A percentile compares a stretch with the other conserved stretches of the same genome.
phyloP scores from a whole-genome alignment of 2,113 vertebrate genomes.

The Phalacrocorax brasilianus region DNA sequence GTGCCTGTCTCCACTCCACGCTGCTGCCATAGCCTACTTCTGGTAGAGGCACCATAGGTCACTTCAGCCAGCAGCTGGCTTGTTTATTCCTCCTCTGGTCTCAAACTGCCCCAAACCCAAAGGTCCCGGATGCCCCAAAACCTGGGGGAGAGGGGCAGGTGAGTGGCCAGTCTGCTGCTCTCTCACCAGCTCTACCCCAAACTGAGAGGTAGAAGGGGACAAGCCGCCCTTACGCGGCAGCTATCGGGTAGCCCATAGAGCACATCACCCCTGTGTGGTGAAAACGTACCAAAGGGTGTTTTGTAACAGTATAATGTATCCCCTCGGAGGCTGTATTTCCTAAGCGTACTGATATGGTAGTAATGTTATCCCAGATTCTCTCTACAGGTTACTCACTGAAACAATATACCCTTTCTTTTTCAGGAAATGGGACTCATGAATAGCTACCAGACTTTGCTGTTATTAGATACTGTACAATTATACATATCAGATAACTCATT shows the following conservation, averaged over 20 bases:
- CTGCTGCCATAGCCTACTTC: neutral
- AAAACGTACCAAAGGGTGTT: neutral
- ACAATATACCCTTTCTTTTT: constrained; percentile 66
- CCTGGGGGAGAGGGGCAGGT: neutral
- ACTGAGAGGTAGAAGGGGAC: neutral
- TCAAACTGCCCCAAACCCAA: neutral
- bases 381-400: constrained; percentile 55
- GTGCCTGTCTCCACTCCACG: accelerated
- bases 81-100: neutral
- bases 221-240: accelerated
- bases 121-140: too few species aligned
- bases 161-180: neutral
- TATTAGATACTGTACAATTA: constrained; percentile 64
- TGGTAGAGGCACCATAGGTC: neutral
- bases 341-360: constrained; percentile 21
- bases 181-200: neutral
- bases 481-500: constrained; percentile 57
- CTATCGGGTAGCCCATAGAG: neutral
- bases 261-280: neutral
- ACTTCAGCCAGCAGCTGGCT: neutral
- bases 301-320: neutral
- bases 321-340: constrained; percentile 29
- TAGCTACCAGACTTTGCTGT: constrained; percentile 57
- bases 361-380: constrained; percentile 62
- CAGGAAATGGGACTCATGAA: constrained; percentile 54